Percentiles rank a stretch among this genome's conserved stretches.
Conservation (phyloP, 2,797 vertebrate genomes). For the Falco berigora region DNA sequence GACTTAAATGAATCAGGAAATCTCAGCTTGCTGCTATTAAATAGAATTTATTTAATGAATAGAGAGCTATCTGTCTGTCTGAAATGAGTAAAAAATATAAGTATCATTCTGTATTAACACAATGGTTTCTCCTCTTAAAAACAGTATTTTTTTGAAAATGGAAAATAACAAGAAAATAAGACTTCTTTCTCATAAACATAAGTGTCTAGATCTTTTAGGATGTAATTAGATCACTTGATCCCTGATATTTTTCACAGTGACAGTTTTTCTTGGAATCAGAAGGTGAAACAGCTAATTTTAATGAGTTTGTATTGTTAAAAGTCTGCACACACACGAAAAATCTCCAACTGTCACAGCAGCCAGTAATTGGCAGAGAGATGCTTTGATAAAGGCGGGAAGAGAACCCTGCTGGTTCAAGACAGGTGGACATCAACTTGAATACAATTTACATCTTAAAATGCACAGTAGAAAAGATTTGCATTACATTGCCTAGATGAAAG, state of each 20-base stretch:
- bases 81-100: not conserved
- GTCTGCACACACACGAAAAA: not conserved
- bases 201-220: not conserved
- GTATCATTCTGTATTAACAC: not conserved
- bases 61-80: not conserved
- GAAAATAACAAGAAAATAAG: not conserved
- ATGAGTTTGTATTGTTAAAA: slow-evolving; percentile 66
- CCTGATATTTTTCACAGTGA: not conserved
- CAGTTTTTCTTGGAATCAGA: slow-evolving; percentile 33
- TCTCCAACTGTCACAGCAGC: slow-evolving; percentile 52
- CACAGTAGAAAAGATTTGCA: slow-evolving; percentile 33
- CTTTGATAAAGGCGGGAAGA: slow-evolving; percentile 52
- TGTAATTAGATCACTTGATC: slow-evolving; percentile 43
- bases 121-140: not conserved
- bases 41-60: slow-evolving; percentile 1
- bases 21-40: not conserved
- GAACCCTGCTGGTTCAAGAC: slow-evolving; percentile 63
- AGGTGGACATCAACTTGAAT: slow-evolving; percentile 67
- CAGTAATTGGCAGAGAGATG: slow-evolving; percentile 61
- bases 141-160: not conserved
- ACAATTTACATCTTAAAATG: slow-evolving; percentile 61
- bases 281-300: slow-evolving; percentile 57
- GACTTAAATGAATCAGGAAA: slow-evolving; percentile 10
- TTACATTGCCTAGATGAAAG: slow-evolving; percentile 46
- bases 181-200: not conserved